Evolutionary conservation across 2,797 vertebrate species (phyloP).

Genomic region (Gouania willdenowi): DNA sequence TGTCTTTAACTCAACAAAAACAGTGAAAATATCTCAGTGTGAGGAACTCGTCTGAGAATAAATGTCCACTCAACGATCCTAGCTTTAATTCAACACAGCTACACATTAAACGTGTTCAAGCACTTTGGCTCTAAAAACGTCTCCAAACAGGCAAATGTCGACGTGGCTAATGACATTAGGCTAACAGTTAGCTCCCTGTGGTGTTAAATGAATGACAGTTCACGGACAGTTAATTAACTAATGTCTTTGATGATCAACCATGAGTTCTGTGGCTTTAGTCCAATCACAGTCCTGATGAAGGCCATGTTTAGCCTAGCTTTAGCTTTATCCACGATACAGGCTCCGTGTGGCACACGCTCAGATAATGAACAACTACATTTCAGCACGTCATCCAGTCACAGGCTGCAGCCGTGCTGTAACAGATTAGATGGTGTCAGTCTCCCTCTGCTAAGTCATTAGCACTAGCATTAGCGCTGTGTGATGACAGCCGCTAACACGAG

Average conservation of each 20-base stretch:
- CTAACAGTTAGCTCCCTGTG: constrained; percentile 52
- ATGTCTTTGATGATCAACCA: constrained; percentile 63
- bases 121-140: constrained; percentile 23
- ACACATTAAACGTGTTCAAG: too few species aligned
- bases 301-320: too few species aligned
- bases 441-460: constrained; percentile 43
- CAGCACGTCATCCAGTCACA: too few species aligned
- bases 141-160: constrained; percentile 16
- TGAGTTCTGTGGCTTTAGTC: constrained; percentile 44
- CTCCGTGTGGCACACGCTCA: too few species aligned
- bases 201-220: constrained; percentile 42
- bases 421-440: constrained; percentile 44
- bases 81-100: too few species aligned
- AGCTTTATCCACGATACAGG: too few species aligned
- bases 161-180: constrained; percentile 38
- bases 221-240: constrained; percentile 58
- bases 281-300: constrained; percentile 62
- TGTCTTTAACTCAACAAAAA: too few species aligned
- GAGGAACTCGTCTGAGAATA: too few species aligned
- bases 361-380: too few species aligned
- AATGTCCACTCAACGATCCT: too few species aligned
- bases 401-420: constrained; percentile 11
- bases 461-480: constrained; percentile 43
- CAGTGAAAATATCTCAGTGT: too few species aligned
- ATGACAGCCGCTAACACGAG: constrained; percentile 49